These are phyloP conservation scores for Gymnarchus niloticus DNA, from an alignment of 2,113 vertebrate genomes.

Conservation along the genomic window DNA sequence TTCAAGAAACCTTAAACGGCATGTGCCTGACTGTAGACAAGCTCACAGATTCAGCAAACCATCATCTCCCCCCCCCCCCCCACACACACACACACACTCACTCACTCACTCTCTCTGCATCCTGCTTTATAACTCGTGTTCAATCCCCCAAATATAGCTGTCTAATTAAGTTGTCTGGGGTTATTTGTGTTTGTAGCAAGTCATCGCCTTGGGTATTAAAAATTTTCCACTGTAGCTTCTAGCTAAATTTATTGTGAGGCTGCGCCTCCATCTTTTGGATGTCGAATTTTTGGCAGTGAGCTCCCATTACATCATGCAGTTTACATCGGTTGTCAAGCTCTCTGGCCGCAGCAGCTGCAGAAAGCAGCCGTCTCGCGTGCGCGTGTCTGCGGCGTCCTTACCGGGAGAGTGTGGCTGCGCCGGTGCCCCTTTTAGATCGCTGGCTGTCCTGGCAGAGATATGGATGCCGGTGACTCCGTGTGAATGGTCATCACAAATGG, in stretches of 20 bases:
- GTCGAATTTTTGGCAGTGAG: too few species aligned
- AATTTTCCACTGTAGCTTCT: too few species aligned
- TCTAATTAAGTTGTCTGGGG: neutral
- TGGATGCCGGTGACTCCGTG: conserved; percentile 40
- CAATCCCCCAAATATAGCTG: neutral
- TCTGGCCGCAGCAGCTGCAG: neutral
- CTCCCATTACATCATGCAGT: neutral
- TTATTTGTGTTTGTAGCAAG: too few species aligned
- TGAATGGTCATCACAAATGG: conserved; percentile 54
- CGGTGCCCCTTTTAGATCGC: conserved; percentile 53
- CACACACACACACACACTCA: too few species aligned
- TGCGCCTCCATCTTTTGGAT: too few species aligned
- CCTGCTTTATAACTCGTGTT: neutral
- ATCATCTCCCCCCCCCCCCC: too few species aligned
- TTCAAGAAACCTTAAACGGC: too few species aligned
- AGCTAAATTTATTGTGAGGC: too few species aligned
- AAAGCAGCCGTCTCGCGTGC: neutral
- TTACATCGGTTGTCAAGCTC: conserved; percentile 16
- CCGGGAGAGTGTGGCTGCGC: conserved; percentile 47
- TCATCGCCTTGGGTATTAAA: too few species aligned
- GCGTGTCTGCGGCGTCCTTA: conserved; percentile 42
- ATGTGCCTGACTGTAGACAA: too few species aligned
- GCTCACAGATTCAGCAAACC: neutral
- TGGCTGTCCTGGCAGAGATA: conserved; percentile 39
- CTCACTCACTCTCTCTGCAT: too few species aligned